These are phyloP conservation scores for Suncus etruscus DNA, from an alignment of 2,113 vertebrate species.

Conservation along the genomic window DNA sequence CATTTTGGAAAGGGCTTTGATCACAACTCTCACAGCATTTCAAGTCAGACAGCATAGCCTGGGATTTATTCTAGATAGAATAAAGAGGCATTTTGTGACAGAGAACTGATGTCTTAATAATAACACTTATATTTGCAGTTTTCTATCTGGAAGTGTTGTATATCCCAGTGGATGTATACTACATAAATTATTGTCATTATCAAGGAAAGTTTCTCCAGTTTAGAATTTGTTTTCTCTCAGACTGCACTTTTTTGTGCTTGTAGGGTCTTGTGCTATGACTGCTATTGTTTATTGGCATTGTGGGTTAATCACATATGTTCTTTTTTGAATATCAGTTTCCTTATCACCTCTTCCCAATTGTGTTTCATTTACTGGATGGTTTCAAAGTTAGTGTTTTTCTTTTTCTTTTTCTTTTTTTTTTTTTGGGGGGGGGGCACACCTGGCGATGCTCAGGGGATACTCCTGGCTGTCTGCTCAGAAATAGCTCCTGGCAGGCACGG, in stretches of 20 bases:
- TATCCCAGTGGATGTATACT: neutral
- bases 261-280: neutral
- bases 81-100: neutral
- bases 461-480: too few relatives aligned
- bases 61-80: neutral
- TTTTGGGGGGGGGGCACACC: too few relatives aligned
- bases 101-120: constrained; percentile 5
- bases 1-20: constrained; percentile 21
- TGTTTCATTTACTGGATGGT: neutral
- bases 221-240: neutral
- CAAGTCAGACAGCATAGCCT: neutral
- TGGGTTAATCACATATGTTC: neutral
- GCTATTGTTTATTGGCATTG: neutral
- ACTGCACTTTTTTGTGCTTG: neutral
- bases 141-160: neutral
- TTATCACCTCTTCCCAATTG: neutral
- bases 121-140: neutral
- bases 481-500: too few relatives aligned
- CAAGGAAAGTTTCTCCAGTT: neutral
- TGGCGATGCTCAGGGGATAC: too few relatives aligned
- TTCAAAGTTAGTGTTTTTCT: neutral
- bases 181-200: neutral
- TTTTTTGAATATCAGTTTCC: neutral
- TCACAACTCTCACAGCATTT: neutral
- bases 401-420: too few relatives aligned